Evolutionary conservation across 2,797 vertebrate species (phyloP).

Genomic region (Brachyrhaphis roseni): DNA sequence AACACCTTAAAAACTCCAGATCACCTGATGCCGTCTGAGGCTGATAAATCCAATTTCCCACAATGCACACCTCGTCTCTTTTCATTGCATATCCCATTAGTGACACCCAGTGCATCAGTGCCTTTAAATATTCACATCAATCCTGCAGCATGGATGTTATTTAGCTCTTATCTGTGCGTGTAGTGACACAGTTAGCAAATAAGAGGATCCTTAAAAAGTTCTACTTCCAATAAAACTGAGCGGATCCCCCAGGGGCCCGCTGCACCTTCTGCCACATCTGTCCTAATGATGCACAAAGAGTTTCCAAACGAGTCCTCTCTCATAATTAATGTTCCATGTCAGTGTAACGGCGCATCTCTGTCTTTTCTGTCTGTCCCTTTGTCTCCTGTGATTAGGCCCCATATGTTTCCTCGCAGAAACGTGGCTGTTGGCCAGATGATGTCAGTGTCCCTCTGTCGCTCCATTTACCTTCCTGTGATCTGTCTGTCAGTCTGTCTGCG

Average conservation of each 20-base stretch:
- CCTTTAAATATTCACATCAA: constrained; percentile 13
- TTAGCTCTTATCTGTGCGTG: neutral
- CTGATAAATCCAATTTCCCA: constrained; percentile 1
- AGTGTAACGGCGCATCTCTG: neutral
- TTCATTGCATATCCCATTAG: constrained; percentile 10
- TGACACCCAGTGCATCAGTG: neutral
- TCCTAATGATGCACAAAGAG: constrained; percentile 11
- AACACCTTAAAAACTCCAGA: neutral
- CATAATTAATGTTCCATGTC: constrained; percentile 6
- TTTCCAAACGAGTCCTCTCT: constrained; percentile 12
- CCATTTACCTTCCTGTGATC: constrained; percentile 37
- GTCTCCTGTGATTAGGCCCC: constrained; percentile 53
- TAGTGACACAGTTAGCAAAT: neutral
- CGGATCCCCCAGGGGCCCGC: neutral
- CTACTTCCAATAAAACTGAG: neutral
- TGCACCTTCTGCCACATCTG: neutral
- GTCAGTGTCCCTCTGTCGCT: constrained; percentile 55
- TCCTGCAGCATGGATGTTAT: neutral
- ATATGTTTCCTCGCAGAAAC: constrained; percentile 53
- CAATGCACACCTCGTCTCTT: neutral
- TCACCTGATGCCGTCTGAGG: neutral
- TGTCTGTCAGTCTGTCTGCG: constrained; percentile 25
- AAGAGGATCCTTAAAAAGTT: neutral
- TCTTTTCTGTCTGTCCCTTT: constrained; percentile 35
- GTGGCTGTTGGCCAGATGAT: constrained; percentile 57